Evolutionary conservation across 2,888 invertebrate species (phyloP).

Genomic region (Parnassius apollo): DNA sequence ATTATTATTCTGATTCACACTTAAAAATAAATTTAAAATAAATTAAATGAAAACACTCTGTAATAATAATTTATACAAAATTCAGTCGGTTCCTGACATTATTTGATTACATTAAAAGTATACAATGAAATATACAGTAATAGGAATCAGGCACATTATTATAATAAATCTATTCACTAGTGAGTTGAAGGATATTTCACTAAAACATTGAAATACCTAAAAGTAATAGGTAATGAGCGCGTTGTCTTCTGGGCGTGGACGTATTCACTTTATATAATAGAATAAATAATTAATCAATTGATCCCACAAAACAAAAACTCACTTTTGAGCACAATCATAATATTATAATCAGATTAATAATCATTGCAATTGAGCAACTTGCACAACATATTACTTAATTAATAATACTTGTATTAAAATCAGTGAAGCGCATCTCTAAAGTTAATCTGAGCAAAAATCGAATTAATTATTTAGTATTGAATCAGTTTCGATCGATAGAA

Average conservation of each 20-base stretch:
- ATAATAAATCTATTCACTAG: constrained; percentile 61
- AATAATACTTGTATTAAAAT: constrained; percentile 53
- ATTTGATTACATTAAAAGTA: constrained; percentile 74
- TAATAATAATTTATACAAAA: constrained; percentile 75
- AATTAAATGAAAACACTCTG: constrained; percentile 77
- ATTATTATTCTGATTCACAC: constrained; percentile 78
- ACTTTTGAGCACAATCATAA: constrained; percentile 72
- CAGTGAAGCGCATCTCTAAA: constrained; percentile 59
- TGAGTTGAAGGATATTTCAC: constrained; percentile 52
- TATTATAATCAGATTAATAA: constrained; percentile 55
- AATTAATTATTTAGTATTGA: constrained; percentile 36
- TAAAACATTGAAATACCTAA: constrained; percentile 46
- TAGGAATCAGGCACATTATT: constrained; percentile 80
- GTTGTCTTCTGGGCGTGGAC: constrained; percentile 46
- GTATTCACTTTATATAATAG: constrained; percentile 57
- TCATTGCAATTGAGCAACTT: constrained; percentile 71
- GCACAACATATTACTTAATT: constrained; percentile 47
- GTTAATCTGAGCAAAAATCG: constrained; percentile 55
- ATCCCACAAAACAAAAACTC: constrained; percentile 66
- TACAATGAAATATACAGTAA: constrained; percentile 77
- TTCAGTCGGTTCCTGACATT: constrained; percentile 77
- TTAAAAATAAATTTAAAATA: constrained; percentile 75
- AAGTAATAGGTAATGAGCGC: constrained; percentile 30
- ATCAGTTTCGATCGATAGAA: constrained; percentile 43
- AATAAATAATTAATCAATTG: constrained; percentile 52